These are phyloP conservation scores for Etia nguti DNA, from an alignment of 2,113 vertebrate species.

Conservation along the genomic window DNA sequence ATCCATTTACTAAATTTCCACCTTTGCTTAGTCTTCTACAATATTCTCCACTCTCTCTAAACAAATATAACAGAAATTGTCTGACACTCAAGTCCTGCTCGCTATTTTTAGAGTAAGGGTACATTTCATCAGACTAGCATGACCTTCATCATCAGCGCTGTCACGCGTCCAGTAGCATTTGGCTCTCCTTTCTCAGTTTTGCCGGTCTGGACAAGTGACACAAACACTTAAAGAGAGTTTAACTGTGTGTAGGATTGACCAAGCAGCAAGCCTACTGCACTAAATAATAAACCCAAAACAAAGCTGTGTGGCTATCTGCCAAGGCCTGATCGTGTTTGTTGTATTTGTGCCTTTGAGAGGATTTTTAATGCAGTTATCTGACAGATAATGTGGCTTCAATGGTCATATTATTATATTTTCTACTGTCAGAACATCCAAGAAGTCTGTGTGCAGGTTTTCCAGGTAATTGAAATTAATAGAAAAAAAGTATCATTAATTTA, in stretches of 20 bases:
- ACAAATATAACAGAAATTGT: neutral
- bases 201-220: neutral
- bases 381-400: neutral
- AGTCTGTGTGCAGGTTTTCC: neutral
- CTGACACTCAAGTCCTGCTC: neutral
- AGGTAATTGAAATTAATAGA: neutral
- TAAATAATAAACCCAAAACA: neutral
- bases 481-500: neutral
- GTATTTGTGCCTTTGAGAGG: neutral
- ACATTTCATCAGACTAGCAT: neutral
- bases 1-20: neutral
- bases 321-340: neutral
- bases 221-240: neutral
- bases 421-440: neutral
- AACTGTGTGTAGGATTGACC: neutral
- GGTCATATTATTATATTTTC: neutral
- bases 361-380: neutral
- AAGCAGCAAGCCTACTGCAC: neutral
- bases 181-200: neutral
- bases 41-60: neutral
- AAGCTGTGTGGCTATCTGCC: neutral
- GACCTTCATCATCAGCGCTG: neutral
- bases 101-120: conserved; percentile 8
- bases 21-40: neutral
- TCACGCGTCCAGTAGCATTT: neutral